Conservation (phyloP, 1,140 invertebrate genomes). For the Forficula auricularia region DNA sequence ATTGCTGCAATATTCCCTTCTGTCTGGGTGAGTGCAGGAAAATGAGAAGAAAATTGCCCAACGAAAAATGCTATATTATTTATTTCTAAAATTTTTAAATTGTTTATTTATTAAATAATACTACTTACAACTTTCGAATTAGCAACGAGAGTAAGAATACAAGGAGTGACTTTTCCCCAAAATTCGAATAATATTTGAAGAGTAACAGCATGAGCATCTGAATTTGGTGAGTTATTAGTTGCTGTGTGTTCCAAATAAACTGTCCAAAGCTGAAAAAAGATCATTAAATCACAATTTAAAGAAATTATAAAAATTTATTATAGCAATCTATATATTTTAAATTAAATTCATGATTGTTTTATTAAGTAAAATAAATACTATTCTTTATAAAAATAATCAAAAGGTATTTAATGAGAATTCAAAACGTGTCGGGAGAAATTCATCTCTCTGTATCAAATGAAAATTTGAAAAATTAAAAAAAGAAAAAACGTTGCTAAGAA, state of each 20-base stretch:
- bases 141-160: conserved; percentile 79
- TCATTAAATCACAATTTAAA: too few species aligned
- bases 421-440: too few species aligned
- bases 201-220: conserved; percentile 50
- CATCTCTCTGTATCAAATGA: too few species aligned
- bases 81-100: conserved; percentile 12
- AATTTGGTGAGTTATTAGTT: conserved; percentile 40
- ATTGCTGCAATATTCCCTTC: too few species aligned
- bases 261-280: conserved; percentile 68
- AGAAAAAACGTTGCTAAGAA: too few species aligned
- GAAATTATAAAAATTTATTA: too few species aligned
- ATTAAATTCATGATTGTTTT: too few species aligned
- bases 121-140: conserved; percentile 74
- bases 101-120: background rate
- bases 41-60: conserved; percentile 11
- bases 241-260: conserved; percentile 89
- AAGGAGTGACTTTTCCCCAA: conserved; percentile 94
- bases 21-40: conserved; percentile 6
- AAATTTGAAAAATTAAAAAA: too few species aligned
- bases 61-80: conserved; percentile 11
- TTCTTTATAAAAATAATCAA: too few species aligned
- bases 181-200: conserved; percentile 87
- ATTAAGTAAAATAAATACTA: too few species aligned
- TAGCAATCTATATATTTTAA: too few species aligned
- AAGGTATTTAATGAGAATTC: too few species aligned